Evolutionary conservation across 2,113 vertebrate species (phyloP).

Genomic region (Pomatostomus ruficeps): DNA sequence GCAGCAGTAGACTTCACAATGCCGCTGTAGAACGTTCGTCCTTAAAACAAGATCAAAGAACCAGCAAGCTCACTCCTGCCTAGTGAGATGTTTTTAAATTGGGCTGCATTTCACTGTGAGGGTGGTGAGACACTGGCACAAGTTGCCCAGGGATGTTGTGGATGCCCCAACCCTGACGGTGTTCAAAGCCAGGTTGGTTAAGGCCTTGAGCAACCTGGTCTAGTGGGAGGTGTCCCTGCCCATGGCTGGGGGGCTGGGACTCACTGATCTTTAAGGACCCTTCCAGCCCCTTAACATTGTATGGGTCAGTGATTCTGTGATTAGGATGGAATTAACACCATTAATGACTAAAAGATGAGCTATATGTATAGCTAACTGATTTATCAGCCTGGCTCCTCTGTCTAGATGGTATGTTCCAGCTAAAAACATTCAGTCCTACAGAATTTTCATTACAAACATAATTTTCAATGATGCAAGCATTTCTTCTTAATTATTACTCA

Average conservation of each 20-base stretch:
- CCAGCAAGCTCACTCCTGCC: not conserved
- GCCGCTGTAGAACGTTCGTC: not conserved
- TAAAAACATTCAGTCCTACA: not conserved
- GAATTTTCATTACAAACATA: not conserved
- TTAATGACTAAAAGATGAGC: not conserved
- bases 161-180: not conserved
- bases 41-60: not conserved
- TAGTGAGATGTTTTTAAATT: not conserved
- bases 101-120: not conserved
- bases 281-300: not conserved
- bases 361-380: not conserved
- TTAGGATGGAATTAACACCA: not conserved
- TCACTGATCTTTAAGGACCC: not conserved
- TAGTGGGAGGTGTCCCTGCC: not conserved
- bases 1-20: not conserved
- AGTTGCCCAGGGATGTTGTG: not conserved
- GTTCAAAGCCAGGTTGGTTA: not conserved
- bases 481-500: not conserved
- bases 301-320: not conserved
- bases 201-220: not conserved
- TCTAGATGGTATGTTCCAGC: not conserved
- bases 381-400: not conserved
- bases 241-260: not conserved
- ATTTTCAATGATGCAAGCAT: not conserved
- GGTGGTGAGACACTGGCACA: not conserved